Evolutionary conservation across 2,888 invertebrate genomes (phyloP), one percentile per base, ranked within the genome.

Genomic region (Scaptomyza reducta): DNA sequence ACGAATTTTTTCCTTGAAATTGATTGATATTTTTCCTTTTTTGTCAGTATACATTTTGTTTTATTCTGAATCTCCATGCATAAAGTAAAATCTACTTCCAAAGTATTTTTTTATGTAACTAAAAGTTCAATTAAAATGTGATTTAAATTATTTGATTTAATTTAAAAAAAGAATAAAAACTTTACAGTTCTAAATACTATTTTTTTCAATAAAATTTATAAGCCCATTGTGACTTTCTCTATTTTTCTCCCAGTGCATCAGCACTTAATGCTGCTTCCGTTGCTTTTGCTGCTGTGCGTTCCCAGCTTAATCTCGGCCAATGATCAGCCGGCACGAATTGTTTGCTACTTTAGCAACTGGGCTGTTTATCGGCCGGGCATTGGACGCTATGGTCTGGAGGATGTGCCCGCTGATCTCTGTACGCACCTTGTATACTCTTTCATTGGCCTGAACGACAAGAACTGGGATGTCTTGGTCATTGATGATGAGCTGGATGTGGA

Each of bases 341-440:
- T 91, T 9, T 91, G 91, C 66, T 94, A 94, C 92, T 94, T 94
- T 90, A 91, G 91, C 64, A 92, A 92, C 59, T 92, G 92, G 97
- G 97, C 97, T 10, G 94, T 97, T 57, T 96, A 97, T 92, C 93
- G 97, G 38, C 96, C 96, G 0, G 97, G 95, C 4, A 92, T 95
- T 10, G 97, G 97, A 0, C 94, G 94, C 33, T 97, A 97, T 89
- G 95, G 94, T n/a, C 94, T 97, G 72, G 95, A 96, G 57, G 97
- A 97, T 90, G 94, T 97, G 50, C 97, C 97, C 0, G 95, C 94
- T 0, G 95, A 96, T 70, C 91, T 96, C 69, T 97, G 97, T 90
- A 97, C 97, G 0, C 97, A 97, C 90, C 91, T 97, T 46, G 94
- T 97, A 54, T 97, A 97, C 92, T 96, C 97, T 3, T 97, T 97